Percentiles rank a stretch among this genome's conserved stretches.
Conservation (phyloP, 1,140 invertebrate genomes). For the Zaprionus ornatus region DNA sequence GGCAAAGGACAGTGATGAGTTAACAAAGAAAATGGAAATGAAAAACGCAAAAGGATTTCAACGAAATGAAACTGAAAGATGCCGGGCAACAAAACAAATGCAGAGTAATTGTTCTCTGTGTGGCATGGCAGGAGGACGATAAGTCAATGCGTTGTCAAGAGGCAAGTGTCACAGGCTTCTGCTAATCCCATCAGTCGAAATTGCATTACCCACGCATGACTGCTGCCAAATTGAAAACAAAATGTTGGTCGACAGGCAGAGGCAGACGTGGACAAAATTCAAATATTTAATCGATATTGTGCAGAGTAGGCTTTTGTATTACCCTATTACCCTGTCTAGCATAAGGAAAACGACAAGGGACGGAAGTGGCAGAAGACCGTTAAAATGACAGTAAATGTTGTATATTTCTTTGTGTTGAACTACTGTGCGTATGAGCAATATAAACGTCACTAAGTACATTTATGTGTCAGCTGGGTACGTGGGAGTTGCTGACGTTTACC, state of each 20-base stretch:
- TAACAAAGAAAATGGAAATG: conserved; percentile 10
- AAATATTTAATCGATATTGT: conserved; percentile 27
- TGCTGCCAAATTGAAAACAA: conserved; percentile 42
- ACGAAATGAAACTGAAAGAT: neutral
- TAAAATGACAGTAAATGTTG: neutral
- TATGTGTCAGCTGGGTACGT: neutral
- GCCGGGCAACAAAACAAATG: neutral
- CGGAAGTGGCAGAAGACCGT: neutral
- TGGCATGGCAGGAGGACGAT: conserved; percentile 1
- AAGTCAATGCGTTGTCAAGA: conserved; percentile 39
- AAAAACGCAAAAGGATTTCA: neutral
- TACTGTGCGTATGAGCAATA: conserved; percentile 66
- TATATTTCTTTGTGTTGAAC: neutral
- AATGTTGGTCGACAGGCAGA: conserved; percentile 20
- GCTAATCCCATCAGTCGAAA: conserved; percentile 49
- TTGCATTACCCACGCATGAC: conserved; percentile 71
- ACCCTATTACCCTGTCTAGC: neutral
- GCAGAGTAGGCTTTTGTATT: neutral
- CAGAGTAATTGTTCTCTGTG: neutral
- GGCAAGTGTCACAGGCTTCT: conserved; percentile 41
- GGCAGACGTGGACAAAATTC: conserved; percentile 31
- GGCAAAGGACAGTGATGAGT: neutral
- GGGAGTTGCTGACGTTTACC: neutral
- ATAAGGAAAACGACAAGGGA: neutral
- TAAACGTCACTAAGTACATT: conserved; percentile 6